These are phyloP conservation scores for Epistrophe grossulariae DNA, from an alignment of 2,888 invertebrate species.

Conservation along the genomic window DNA sequence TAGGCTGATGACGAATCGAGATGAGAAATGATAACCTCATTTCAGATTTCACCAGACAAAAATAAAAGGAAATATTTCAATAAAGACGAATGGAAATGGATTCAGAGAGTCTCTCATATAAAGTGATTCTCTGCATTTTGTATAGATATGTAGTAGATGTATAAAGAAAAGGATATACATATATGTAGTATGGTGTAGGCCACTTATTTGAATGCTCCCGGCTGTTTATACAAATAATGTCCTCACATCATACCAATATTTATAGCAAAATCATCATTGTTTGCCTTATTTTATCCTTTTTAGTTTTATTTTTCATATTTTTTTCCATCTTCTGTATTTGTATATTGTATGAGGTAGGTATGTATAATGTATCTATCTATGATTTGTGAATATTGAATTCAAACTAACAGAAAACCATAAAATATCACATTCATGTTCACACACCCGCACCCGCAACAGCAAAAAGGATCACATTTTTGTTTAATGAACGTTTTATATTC, in stretches of 20 bases:
- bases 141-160: not conserved
- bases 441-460: conserved; percentile 22
- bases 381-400: conserved; percentile 67
- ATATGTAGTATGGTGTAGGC: not conserved
- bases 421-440: conserved; percentile 32
- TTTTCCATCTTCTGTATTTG: not conserved
- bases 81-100: conserved; percentile 42
- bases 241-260: conserved; percentile 21
- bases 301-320: not conserved
- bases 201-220: conserved; percentile 31
- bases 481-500: conserved; percentile 76
- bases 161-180: conserved; percentile 2
- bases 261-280: conserved; percentile 20
- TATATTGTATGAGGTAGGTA: not conserved
- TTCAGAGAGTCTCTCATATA: not conserved
- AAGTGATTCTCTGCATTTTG: conserved; percentile 4
- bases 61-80: conserved; percentile 41
- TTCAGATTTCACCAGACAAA: conserved; percentile 56
- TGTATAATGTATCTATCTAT: not conserved
- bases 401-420: conserved; percentile 60
- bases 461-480: conserved; percentile 66
- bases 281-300: conserved; percentile 8
- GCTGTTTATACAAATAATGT: conserved; percentile 38
- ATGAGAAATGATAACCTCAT: conserved; percentile 53
- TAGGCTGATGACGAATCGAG: conserved; percentile 28